Evolutionary conservation across 1,140 invertebrate genomes (phyloP), one percentile per base, ranked within the genome.

Genomic region (Argopecten irradians): DNA sequence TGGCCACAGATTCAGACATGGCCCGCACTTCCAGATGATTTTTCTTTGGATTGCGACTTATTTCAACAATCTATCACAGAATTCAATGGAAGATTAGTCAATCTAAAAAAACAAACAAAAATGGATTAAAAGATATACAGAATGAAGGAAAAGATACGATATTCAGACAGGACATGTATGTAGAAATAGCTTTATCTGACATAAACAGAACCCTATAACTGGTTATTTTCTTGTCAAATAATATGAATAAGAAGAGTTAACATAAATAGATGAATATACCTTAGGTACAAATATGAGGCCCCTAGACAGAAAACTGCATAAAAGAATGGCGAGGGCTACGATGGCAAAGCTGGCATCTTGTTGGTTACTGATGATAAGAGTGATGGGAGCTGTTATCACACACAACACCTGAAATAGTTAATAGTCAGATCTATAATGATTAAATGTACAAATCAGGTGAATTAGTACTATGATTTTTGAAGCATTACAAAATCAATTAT

Each of bases 281-380:
- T 99, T 99, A 92, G 98, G 98, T 92, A 99, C 97, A 96, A 99
- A 99, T 93, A 99, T 98, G 86, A 99, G 97, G 39, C 98, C 98
- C 98, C 99, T 99, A 91, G 98, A 99, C 22, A 99, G 97, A 96
- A 99, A 99, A 95, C 98, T 99, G 95, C 98, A 99, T 95, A 99
- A 98, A 86, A 99, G 98, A 89, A 99, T 98, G 34, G 98, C 98
- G 83, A 99, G 96, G 1, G 98, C 97, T 34, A 99, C 98, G 95
- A 99, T 99, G 22, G 98, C 98, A 95, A 99, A 99, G 90, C 98
- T 98, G 16, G 99, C 98, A 95, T 99, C 98, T 95, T 99, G 98
- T 94, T 99, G 99, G 90, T 98, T 98, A 86, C 98, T 97, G 90
- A 99, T 99, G 22, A 99, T 98, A 96, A 99, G 97, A 16, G 98